Conservation (phyloP, 2,888 invertebrate species). For the Pogonocherus hispidulus region DNA sequence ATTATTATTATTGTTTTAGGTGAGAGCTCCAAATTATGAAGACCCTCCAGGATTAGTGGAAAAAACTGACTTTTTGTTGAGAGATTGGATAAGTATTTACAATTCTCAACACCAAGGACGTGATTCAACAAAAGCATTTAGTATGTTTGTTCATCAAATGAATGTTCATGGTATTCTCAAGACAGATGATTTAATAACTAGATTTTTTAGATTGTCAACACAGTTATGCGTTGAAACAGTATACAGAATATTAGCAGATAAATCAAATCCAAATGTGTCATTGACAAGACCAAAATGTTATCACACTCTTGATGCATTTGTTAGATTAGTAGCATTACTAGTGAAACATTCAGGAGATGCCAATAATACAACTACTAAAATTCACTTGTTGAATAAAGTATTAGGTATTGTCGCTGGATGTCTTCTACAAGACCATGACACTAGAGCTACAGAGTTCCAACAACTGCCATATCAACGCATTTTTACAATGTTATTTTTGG, state of each 20-base stretch:
- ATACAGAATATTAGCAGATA: slow-evolving; percentile 86
- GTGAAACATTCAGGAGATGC: slow-evolving; percentile 94
- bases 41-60: slow-evolving; percentile 96
- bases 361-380: slow-evolving; percentile 93
- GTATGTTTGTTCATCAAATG: slow-evolving; percentile 96
- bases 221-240: slow-evolving; percentile 97
- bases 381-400: slow-evolving; percentile 93
- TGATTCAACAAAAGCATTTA: slow-evolving; percentile 92
- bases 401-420: slow-evolving; percentile 95
- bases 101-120: slow-evolving; percentile 81
- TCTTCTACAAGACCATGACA: slow-evolving; percentile 95
- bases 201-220: slow-evolving; percentile 96
- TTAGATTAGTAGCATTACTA: slow-evolving; percentile 92
- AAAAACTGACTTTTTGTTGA: slow-evolving; percentile 92
- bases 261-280: slow-evolving; percentile 72
- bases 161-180: slow-evolving; percentile 96
- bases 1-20: slow-evolving; percentile 68
- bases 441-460: slow-evolving; percentile 90
- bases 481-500: slow-evolving; percentile 95
- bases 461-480: slow-evolving; percentile 98
- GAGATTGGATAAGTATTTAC: slow-evolving; percentile 96
- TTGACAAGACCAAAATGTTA: slow-evolving; percentile 92
- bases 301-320: slow-evolving; percentile 95
- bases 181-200: slow-evolving; percentile 96
- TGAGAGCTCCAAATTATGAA: slow-evolving; percentile 88